Evolutionary conservation across 2,888 invertebrate species (phyloP), one percentile per base, ranked within the genome.

Genomic region (Nomada goodeniana): DNA sequence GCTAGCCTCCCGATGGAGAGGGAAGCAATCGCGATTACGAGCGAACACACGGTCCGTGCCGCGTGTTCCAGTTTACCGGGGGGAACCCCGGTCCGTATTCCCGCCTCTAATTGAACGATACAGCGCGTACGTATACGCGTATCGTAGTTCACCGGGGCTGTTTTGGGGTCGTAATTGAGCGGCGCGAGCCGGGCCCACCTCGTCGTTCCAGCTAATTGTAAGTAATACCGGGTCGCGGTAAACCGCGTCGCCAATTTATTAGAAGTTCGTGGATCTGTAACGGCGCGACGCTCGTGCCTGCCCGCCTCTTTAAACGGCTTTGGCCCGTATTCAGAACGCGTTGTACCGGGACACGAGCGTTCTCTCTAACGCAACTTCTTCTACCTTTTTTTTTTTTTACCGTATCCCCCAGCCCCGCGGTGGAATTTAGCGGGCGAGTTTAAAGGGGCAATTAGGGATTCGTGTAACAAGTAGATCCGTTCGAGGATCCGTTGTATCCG

Each of bases 131-230:
- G 74, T 55, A 68, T 36, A 71, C 80, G 71, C 76, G 67, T 76
- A 73, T 76, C 72, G 83, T 77, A 77, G 83, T 71, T 83, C 65
- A 76, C 60, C 76, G 59, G 53, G 60, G 59, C 60, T 72, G 83
- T 84, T 84, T 84, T 76, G 72, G 76, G 79, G 76, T 79, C 68
- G 83, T 76, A 83, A 83, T 83, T 83, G 83, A 77, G 71, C 83
- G 74, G 69, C 55, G 65, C 71, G 63, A 29, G n/a, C 59, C 65
- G 67, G 52, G n/a, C 52, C 29, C 29, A 15, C 55, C 52, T 47
- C 69, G 61, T 68, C 73, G 83, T 77, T 81, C 71, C 67, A 71
- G 77, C 69, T 82, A 73, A 77, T 76, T 77, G 83, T 77, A 71
- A 82, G 83, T 77, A 83, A 82, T 82, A 82, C 77, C 83, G 70